Percentiles rank a stretch among this genome's conserved stretches.
phyloP scores from a whole-genome alignment of 2,113 vertebrate species.

The Hyperopisus bebe region DNA sequence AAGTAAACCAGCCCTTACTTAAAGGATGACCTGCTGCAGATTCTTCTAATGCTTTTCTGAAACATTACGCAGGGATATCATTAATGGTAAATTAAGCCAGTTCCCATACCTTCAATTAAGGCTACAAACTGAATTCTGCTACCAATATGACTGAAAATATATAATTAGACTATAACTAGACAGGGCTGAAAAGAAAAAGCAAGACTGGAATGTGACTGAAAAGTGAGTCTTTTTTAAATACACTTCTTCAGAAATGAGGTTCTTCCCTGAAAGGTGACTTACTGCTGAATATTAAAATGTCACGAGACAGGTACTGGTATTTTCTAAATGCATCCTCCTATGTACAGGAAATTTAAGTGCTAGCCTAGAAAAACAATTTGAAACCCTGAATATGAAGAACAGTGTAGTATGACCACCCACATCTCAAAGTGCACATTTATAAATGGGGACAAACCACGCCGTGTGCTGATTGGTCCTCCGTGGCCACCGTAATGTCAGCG shows the following conservation, averaged over 20 bases:
- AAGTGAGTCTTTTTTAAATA: neutral
- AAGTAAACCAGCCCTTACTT: neutral
- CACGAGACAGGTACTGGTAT: neutral
- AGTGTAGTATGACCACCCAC: neutral
- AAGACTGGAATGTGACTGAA: neutral
- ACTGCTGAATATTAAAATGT: conserved; percentile 19
- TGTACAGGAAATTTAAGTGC: conserved; percentile 11
- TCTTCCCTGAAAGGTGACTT: neutral
- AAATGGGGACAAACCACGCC: neutral
- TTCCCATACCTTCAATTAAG: neutral
- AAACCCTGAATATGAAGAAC: conserved; percentile 51
- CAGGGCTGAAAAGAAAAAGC: neutral
- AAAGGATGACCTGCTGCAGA: neutral
- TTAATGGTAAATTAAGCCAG: neutral
- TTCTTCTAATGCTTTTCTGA: neutral
- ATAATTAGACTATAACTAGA: neutral
- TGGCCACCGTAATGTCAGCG: neutral
- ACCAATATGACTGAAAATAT: neutral
- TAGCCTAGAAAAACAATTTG: conserved; percentile 20
- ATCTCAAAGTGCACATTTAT: neutral
- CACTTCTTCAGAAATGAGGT: neutral
- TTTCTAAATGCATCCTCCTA: neutral
- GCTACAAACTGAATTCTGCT: neutral
- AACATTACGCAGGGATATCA: neutral
- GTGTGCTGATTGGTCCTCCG: neutral